Evolutionary conservation across 2,888 invertebrate species (phyloP).

Genomic region (Tubulanus polymorphus): DNA sequence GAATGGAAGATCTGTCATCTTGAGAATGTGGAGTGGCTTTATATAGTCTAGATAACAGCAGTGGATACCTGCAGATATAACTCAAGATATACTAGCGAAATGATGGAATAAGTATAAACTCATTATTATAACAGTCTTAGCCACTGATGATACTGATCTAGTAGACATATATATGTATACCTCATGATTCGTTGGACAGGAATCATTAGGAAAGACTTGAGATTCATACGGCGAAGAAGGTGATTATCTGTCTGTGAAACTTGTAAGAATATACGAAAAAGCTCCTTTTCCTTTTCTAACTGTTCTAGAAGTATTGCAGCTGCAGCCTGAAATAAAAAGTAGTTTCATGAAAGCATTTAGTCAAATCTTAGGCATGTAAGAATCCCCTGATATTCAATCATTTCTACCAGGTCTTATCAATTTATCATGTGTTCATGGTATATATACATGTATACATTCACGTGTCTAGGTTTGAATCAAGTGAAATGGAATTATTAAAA

Average conservation of each 20-base stretch:
- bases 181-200: conserved; percentile 96
- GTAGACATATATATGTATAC: conserved; percentile 46
- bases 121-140: no score
- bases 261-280: conserved; percentile 85
- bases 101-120: no score
- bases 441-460: no score
- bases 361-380: no score
- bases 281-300: conserved; percentile 90
- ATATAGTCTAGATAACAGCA: conserved; percentile 81
- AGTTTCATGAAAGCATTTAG: no score
- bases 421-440: no score
- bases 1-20: conserved; percentile 72
- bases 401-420: no score
- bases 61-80: conserved; percentile 64
- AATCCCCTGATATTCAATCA: no score
- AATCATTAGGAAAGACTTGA: conserved; percentile 97
- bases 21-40: conserved; percentile 85
- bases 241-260: conserved; percentile 97
- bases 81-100: conserved; percentile 1
- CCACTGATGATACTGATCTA: no score
- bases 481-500: no score
- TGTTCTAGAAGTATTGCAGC: conserved; percentile 83
- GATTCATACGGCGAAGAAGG: conserved; percentile 86
- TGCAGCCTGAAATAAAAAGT: conserved; percentile 64
- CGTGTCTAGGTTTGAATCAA: no score